Base-by-base conservation (phyloP, 2,888 invertebrate genomes). In the Thumatha senex region DNA sequence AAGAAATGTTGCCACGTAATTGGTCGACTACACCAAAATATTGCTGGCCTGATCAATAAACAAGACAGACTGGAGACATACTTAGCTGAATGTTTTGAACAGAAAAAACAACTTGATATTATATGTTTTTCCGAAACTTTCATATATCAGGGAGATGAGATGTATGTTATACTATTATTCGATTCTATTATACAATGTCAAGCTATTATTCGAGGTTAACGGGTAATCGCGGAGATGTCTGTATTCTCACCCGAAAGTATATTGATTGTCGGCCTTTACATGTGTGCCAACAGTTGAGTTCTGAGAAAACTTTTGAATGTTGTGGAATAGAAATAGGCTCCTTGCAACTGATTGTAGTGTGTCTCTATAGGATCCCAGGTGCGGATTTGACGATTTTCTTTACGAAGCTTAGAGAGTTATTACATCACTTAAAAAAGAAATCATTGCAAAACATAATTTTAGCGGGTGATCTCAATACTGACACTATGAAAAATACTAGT, bases 391-490 rank as follows among this genome's bases (percentile, higher is more conserved):
- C 31, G 9, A 31, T 31, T 11, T 31, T 31, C 11, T 31, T 31
- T 8, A 11, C 31, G 31, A 31, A 31, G 7, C 31, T 31, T 2
- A 31, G 5, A 10, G 31, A 3, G 5, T 5, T 24, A 24, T 24
- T 24, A 24, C 18, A 24, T 4, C 18, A 24, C 3, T 24, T 24
- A 5, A 24, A 1, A 1, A 8, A 31, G 7, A 31, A 31, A 31
- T 10, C 31, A 10, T 1, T 31, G 11, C 8, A 31, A 2, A 31
- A 31, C 31, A 31, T 31, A 8, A 31, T 31, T 31, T 31, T 13
- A 31, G 31, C 46, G 4, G 46, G 45, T 7, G 31, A 46, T 13
- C 18, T 46, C 1, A 40, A 46, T n/a, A 45, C 38, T n/a, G 15
- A 45, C 14, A 30, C 30, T 2, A 5, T 45, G 4, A 38, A 29